Evolutionary conservation across 2,797 vertebrate genomes (phyloP), one percentile per base, ranked within the genome.

Genomic region (Acridotheres tristis): DNA sequence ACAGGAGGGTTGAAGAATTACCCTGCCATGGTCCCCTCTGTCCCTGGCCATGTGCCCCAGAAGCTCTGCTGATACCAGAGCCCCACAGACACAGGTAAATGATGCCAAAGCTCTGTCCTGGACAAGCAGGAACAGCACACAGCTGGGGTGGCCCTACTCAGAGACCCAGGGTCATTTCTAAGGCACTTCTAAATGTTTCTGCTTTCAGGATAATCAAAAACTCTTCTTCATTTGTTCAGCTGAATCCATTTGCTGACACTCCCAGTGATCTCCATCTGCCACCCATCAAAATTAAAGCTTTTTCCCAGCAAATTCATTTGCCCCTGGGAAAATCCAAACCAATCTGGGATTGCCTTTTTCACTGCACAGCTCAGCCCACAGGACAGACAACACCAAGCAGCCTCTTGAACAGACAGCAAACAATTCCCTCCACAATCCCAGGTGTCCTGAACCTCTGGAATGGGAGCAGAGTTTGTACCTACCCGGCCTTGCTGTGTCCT

Each of bases 401-500:
- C 25, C 5, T 27, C 15, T 36, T 6, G n/a, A 57, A 23, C 3
- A 1, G 63, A n/a, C 23, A 45, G 47, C 34, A 40, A 67, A 50
- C 1, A 0, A 36, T 16, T 29, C 58, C 10, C 42, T 17, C 45
- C 4, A 17, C 27, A 20, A 25, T 19, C 34, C 71, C 53, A 65
- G 50, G 11, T 2, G 19, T 5, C n/a, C 77, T 20, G 45, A 74
- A 5, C 20, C 66, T 42, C 59, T 86, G 50, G 17, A 32, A 26
- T 1, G 40, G 27, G 22, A 54, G 58, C 62, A 47, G 45, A 73
- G 50, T 0, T 0, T 4, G 45, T 20, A 34, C 54, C 50, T 81
- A 34, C 14, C 80, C 80, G 40, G 68, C 51, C 61, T 22, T 6
- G 43, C 29, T 5, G 0, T 7, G 48, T 36, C 62, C 58, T 40